These are phyloP conservation scores for Petrocephalus zakoni DNA, from an alignment of 2,113 vertebrate genomes.

Conservation along the genomic window DNA sequence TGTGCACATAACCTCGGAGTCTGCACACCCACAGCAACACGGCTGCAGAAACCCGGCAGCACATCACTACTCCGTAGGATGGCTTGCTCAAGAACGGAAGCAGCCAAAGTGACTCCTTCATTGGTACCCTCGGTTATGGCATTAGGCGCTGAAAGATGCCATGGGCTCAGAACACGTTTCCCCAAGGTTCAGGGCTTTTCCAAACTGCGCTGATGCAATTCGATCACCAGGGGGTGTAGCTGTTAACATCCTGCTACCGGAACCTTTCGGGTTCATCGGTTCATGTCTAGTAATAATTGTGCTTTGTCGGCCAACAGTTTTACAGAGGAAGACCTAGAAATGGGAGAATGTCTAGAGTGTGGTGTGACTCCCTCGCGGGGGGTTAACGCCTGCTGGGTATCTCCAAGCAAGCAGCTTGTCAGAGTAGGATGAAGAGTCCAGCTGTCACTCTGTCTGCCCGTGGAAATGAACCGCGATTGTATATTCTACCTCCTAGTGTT, in stretches of 20 bases:
- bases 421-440: neutral
- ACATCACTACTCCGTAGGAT: neutral
- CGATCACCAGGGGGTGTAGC: conserved; percentile 13
- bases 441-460: neutral
- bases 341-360: neutral
- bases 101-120: neutral
- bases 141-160: no score
- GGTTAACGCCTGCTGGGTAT: neutral
- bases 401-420: neutral
- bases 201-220: conserved; percentile 26
- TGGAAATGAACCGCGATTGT: neutral
- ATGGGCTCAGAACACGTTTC: conserved; percentile 15
- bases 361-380: neutral
- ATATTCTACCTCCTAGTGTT: neutral
- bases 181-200: conserved; percentile 35
- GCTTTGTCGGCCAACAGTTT: neutral
- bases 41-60: neutral
- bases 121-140: neutral
- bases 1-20: neutral
- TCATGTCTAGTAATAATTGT: neutral
- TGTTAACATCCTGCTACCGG: neutral
- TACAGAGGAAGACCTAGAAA: neutral
- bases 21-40: neutral
- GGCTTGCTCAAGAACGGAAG: neutral
- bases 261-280: neutral